Evolutionary conservation across 64 coral and sea anemone genomes (phyloP).

Genomic region (Trachythela sp.): DNA sequence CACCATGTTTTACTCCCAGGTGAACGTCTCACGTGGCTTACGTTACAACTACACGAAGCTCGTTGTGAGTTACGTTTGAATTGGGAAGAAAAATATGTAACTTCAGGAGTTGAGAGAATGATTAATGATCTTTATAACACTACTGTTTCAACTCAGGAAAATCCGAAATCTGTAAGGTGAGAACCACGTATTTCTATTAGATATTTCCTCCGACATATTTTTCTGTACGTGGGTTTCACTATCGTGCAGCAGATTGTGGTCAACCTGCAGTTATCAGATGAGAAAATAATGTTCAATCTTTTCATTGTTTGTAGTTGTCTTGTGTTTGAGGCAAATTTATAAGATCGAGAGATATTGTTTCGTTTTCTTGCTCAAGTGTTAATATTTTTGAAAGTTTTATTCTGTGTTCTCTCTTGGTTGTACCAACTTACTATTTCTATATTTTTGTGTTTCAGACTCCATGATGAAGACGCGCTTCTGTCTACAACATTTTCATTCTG

Average conservation of each 20-base stretch:
- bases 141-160: neutral
- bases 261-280: too few species aligned
- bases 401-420: too few species aligned
- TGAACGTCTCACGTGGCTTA: constrained; percentile 49
- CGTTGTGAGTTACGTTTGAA: constrained; percentile 44
- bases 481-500: constrained; percentile 83
- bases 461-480: neutral
- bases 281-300: too few species aligned
- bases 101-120: constrained; percentile 47
- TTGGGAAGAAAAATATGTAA: constrained; percentile 73
- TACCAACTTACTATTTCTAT: too few species aligned
- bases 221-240: too few species aligned
- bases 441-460: neutral
- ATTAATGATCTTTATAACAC: neutral
- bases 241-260: too few species aligned
- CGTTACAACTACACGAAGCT: constrained; percentile 69
- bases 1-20: constrained; percentile 17
- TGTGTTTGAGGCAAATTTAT: too few species aligned
- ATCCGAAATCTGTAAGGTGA: neutral
- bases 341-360: neutral
- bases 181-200: neutral
- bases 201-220: too few species aligned
- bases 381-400: neutral
- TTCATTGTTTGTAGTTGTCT: too few species aligned
- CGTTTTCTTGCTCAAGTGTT: neutral